Conservation (phyloP, 2,113 vertebrate genomes). For the Machaerirhynchus nigripectus region DNA sequence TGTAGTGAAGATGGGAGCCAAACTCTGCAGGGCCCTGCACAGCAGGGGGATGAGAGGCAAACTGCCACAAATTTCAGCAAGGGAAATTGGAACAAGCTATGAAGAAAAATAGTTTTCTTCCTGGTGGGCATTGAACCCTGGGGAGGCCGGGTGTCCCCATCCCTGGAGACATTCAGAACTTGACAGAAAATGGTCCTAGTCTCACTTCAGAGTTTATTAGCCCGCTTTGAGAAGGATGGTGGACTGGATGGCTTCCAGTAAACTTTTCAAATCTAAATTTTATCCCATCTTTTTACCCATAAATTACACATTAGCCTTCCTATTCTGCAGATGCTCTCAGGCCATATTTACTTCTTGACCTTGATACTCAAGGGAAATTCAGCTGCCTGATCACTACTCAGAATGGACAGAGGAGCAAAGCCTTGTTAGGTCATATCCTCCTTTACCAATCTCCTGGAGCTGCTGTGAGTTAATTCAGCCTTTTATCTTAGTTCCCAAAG, state of each 20-base stretch:
- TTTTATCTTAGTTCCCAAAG: background rate
- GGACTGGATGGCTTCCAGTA: background rate
- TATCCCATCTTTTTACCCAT: background rate
- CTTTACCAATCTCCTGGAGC: background rate
- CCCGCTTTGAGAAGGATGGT: background rate
- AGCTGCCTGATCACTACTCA: background rate
- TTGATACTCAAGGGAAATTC: background rate
- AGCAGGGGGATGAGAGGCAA: background rate
- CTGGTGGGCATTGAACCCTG: background rate
- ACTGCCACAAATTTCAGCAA: background rate
- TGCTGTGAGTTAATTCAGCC: background rate
- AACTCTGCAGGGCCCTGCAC: background rate
- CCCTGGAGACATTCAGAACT: background rate
- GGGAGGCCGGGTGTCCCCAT: background rate
- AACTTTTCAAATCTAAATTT: background rate
- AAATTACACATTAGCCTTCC: background rate
- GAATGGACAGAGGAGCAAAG: background rate
- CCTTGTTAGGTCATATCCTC: background rate
- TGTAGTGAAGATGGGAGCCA: background rate
- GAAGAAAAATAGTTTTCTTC: rapidly evolving
- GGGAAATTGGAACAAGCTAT: background rate
- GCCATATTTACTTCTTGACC: background rate
- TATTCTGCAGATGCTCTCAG: background rate
- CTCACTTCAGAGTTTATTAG: background rate
- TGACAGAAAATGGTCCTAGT: background rate